Evolutionary conservation across 2,888 invertebrate genomes (phyloP).

Genomic region (Stenichneumon culpator): DNA sequence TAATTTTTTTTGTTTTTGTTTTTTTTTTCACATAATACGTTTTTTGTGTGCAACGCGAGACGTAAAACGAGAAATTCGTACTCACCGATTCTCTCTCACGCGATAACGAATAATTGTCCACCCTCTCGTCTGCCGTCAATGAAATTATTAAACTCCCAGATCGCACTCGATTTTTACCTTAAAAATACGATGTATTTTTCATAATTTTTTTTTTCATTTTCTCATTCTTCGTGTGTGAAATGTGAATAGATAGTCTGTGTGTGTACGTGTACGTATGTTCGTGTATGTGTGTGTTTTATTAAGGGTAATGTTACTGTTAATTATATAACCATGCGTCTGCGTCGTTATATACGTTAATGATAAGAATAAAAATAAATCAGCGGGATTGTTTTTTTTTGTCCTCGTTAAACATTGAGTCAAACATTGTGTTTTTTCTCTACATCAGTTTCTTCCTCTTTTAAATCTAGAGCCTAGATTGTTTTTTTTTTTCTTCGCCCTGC

Average conservation of each 20-base stretch:
- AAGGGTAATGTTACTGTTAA: constrained; percentile 70
- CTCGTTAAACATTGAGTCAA: constrained; percentile 80
- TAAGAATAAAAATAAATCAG: constrained; percentile 80
- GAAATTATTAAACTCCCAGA: constrained; percentile 80
- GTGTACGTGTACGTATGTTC: constrained; percentile 26
- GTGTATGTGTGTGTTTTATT: constrained; percentile 53
- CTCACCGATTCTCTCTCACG: constrained; percentile 24
- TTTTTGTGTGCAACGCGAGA: constrained; percentile 33
- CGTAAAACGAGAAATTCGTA: constrained; percentile 34
- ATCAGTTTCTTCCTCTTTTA: constrained; percentile 45
- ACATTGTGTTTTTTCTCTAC: constrained; percentile 71
- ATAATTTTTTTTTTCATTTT: constrained; percentile 29
- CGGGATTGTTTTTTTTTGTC: constrained; percentile 57
- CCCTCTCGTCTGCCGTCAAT: constrained; percentile 17
- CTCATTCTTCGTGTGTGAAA: constrained; percentile 56
- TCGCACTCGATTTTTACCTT: constrained; percentile 77
- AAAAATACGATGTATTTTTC: constrained; percentile 80
- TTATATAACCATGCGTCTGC: constrained; percentile 66
- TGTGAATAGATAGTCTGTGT: constrained; percentile 61
- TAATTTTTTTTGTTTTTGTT: constrained; percentile 45
- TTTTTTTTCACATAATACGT: constrained; percentile 49
- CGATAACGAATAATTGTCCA: background rate
- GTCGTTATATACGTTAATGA: constrained; percentile 77
- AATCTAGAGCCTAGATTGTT: constrained; percentile 71
- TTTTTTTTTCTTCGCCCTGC: constrained; percentile 66